Percentiles rank a stretch among this genome's conserved stretches.
These are phyloP conservation scores for Ginglymostoma cirratum DNA, from an alignment of 2,113 vertebrate genomes.

Conservation along the genomic window DNA sequence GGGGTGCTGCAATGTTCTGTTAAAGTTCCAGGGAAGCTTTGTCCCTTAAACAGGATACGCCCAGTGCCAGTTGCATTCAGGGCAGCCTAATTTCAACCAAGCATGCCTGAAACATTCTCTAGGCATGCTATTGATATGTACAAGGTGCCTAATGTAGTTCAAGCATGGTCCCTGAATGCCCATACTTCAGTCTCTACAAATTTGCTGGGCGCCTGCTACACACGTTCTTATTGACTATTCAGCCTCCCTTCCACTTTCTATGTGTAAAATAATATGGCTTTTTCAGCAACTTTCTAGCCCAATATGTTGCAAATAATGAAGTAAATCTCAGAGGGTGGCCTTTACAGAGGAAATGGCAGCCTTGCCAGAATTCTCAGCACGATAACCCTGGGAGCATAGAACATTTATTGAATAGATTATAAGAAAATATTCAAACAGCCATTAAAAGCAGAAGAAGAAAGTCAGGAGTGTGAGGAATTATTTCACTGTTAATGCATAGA, in stretches of 20 bases:
- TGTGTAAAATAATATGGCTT: background rate
- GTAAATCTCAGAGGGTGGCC: background rate
- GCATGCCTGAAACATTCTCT: background rate
- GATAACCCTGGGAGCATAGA: background rate
- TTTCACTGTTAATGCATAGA: background rate
- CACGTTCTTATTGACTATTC: too few species aligned
- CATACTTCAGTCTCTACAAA: background rate
- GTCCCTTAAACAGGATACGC: background rate
- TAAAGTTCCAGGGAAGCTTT: background rate
- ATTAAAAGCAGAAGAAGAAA: slow-evolving; percentile 10
- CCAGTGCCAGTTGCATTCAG: background rate
- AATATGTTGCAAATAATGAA: background rate
- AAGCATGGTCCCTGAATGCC: background rate
- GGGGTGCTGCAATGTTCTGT: background rate
- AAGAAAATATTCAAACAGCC: background rate
- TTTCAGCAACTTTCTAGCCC: background rate
- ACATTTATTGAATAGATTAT: background rate
- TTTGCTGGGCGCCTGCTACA: background rate
- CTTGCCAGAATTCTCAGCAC: background rate
- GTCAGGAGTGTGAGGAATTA: background rate
- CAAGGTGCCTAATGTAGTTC: background rate
- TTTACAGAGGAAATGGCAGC: background rate
- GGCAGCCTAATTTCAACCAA: background rate
- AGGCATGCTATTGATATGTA: background rate
- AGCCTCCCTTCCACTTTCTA: background rate